Evolutionary conservation across 1,140 invertebrate genomes (phyloP).

Genomic region (Zophobas atratus): DNA sequence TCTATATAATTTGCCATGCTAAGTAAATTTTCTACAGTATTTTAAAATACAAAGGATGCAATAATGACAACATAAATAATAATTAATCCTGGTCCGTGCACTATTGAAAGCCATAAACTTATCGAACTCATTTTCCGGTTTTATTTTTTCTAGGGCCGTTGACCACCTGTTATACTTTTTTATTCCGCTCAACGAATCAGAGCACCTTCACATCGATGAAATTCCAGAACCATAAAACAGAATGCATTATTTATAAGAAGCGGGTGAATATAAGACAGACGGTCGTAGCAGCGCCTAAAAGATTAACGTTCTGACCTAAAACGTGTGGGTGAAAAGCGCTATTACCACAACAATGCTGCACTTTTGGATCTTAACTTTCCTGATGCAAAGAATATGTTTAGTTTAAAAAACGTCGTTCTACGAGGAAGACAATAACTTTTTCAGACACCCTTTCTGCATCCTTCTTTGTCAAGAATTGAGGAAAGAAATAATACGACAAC

Average conservation of each 20-base stretch:
- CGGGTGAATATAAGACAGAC: slow-evolving; percentile 41
- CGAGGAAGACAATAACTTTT: too few species aligned
- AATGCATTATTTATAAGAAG: slow-evolving; percentile 40
- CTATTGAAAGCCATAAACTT: too few species aligned
- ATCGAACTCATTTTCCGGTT: too few species aligned
- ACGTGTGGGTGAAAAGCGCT: slow-evolving; percentile 37
- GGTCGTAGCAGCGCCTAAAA: slow-evolving; percentile 37
- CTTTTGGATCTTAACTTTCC: background rate
- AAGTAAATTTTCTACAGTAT: too few species aligned
- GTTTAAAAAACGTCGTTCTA: background rate
- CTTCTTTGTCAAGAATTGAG: too few species aligned
- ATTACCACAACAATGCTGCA: slow-evolving; percentile 33
- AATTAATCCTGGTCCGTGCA: too few species aligned
- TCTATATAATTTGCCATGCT: too few species aligned
- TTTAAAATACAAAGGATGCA: too few species aligned
- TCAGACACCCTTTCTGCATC: too few species aligned
- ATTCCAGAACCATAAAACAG: slow-evolving; percentile 28
- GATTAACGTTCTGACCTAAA: slow-evolving; percentile 36
- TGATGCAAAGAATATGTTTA: background rate
- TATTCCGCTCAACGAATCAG: background rate
- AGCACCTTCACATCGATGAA: slow-evolving; percentile 15
- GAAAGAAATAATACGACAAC: too few species aligned
- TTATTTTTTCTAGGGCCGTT: too few species aligned
- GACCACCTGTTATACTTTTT: slow-evolving; percentile 9
- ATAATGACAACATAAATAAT: too few species aligned